Conservation (phyloP, 2,113 vertebrate species). For the Poecile atricapillus region DNA sequence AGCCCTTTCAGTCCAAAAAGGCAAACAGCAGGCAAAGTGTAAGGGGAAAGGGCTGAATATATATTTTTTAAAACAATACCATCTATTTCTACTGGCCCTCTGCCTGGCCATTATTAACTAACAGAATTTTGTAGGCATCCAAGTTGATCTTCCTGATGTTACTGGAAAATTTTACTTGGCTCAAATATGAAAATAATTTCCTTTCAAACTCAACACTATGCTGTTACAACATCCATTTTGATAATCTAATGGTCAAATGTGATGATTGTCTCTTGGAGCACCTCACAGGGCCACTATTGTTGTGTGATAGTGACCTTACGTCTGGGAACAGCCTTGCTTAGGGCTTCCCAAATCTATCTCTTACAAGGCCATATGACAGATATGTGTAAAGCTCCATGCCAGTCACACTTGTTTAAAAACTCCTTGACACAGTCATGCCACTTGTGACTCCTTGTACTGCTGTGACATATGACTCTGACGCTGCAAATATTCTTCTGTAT, state of each 20-base stretch:
- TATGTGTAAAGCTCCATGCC: not conserved
- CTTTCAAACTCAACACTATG: conserved; percentile 21
- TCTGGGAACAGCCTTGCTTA: not conserved
- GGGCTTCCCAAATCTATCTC: not conserved
- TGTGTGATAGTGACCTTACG: conserved; percentile 7
- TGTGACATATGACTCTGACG: conserved; percentile 9
- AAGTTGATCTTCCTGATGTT: conserved; percentile 34
- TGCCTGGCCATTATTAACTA: conserved; percentile 21
- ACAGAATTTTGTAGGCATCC: not conserved
- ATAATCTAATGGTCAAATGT: conserved; percentile 21
- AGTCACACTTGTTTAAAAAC: conserved; percentile 7
- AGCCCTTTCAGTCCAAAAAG: not conserved
- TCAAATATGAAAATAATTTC: conserved; percentile 23
- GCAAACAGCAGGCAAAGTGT: not conserved
- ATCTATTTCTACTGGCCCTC: not conserved
- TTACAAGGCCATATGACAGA: not conserved
- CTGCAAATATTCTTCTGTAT: conserved; percentile 25
- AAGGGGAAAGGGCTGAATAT: not conserved
- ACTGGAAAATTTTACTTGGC: conserved; percentile 44
- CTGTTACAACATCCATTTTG: conserved; percentile 8
- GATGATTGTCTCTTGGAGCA: not conserved
- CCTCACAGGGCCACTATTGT: not conserved
- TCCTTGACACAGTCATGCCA: not conserved
- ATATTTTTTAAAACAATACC: not conserved
- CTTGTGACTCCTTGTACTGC: conserved; percentile 4